phyloP scores from a whole-genome alignment of 2,888 invertebrate genomes.

The Pasiphila rectangulata region DNA sequence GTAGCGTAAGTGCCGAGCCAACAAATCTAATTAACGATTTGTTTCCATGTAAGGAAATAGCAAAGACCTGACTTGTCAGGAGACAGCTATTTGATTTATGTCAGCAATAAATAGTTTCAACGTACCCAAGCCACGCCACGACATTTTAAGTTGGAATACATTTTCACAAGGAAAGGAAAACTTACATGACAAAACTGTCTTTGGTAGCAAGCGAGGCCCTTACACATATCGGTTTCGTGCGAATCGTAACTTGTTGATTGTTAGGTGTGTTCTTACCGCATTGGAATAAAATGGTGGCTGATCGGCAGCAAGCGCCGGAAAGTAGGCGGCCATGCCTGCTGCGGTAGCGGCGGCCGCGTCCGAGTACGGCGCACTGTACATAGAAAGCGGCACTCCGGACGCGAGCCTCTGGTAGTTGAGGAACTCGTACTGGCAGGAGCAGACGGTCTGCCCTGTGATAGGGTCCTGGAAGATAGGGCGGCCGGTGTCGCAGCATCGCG shows the following conservation, averaged over 20 bases:
- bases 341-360: conserved; percentile 84
- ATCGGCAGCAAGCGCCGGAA: conserved; percentile 91
- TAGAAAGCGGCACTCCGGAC: conserved; percentile 87
- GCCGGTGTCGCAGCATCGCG: conserved; percentile 94
- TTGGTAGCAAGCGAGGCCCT: neutral
- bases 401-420: conserved; percentile 91
- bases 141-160: neutral
- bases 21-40: conserved; percentile 11
- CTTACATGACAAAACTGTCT: neutral
- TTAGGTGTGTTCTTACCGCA: conserved; percentile 83
- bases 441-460: conserved; percentile 92
- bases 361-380: conserved; percentile 90
- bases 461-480: conserved; percentile 95
- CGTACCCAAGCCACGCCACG: neutral
- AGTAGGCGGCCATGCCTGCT: conserved; percentile 91
- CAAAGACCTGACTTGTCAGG: neutral
- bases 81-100: conserved; percentile 9
- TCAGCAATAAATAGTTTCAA: neutral
- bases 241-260: no score
- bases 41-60: conserved; percentile 9
- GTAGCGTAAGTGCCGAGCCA: conserved; percentile 3
- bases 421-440: conserved; percentile 95
- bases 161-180: neutral
- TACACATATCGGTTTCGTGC: no score
- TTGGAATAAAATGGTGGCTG: conserved; percentile 92